A percentile compares a stretch with the other conserved stretches of the same genome.
Evolutionary conservation across 2,113 vertebrate species (phyloP).

Genomic region (Micromys minutus): DNA sequence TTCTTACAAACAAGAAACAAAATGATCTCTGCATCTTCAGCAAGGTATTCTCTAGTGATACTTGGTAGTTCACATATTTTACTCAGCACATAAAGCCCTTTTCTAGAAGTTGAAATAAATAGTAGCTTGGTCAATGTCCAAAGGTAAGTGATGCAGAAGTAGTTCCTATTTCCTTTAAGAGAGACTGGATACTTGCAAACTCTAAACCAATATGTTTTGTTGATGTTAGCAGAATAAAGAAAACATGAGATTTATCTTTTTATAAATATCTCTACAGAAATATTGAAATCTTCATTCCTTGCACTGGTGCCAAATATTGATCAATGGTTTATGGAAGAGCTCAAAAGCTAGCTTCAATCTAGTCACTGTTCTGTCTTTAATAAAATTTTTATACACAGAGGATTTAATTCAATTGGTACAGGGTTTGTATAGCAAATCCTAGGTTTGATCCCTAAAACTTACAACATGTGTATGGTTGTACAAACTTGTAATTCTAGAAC

Average conservation of each 20-base stretch:
- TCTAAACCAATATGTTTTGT: neutral
- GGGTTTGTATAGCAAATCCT: neutral
- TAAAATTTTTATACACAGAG: neutral
- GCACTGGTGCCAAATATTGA: neutral
- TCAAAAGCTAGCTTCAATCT: neutral
- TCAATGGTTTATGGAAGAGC: neutral
- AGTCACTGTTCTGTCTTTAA: neutral
- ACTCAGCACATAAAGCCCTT: neutral
- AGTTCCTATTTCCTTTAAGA: neutral
- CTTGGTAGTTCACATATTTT: neutral
- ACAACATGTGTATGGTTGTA: neutral
- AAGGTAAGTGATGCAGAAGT: neutral
- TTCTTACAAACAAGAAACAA: neutral
- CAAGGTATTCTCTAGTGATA: neutral
- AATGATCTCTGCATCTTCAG: neutral
- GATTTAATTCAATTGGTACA: neutral
- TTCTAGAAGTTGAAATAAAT: conserved; percentile 1
- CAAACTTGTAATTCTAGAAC: neutral
- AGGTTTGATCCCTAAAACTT: neutral
- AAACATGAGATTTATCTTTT: conserved; percentile 20
- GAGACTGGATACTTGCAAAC: neutral
- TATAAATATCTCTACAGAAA: conserved; percentile 37
- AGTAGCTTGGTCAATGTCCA: neutral
- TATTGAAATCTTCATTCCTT: neutral
- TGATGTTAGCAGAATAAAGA: neutral